Conservation (phyloP, 2,888 invertebrate genomes). For the Latheticus oryzae region DNA sequence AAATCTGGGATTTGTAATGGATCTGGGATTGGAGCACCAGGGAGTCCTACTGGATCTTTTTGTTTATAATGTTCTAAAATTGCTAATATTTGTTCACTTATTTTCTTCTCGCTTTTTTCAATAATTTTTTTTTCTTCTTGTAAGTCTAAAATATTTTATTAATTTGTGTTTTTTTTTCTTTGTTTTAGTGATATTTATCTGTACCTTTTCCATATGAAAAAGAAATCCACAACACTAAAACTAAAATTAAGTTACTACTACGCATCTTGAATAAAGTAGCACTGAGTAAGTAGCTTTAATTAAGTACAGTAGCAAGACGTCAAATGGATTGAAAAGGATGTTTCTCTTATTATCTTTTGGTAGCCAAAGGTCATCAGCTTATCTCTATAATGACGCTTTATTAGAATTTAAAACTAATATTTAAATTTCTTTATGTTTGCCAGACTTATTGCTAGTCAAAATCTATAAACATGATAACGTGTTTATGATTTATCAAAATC, state of each 20-base stretch:
- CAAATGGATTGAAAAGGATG: constrained; percentile 29
- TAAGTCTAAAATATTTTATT: too few species aligned
- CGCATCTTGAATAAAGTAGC: constrained; percentile 25
- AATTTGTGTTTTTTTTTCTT: too few species aligned
- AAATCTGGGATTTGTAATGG: constrained; percentile 83
- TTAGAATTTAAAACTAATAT: constrained; percentile 12
- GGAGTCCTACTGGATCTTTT: constrained; percentile 84
- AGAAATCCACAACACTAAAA: constrained; percentile 10
- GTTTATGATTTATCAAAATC: too few species aligned
- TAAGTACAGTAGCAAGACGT: constrained; percentile 21
- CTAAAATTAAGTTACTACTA: constrained; percentile 11
- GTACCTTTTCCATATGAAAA: too few species aligned
- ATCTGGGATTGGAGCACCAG: constrained; percentile 82
- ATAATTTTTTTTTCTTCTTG: too few species aligned
- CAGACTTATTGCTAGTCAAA: too few species aligned
- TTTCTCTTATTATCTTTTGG: constrained; percentile 29
- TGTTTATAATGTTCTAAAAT: constrained; percentile 85
- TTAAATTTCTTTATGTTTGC: too few species aligned
- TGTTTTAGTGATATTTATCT: too few species aligned
- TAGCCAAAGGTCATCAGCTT: constrained; percentile 40
- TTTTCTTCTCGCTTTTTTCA: constrained; percentile 71
- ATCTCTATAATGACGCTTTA: constrained; percentile 34
- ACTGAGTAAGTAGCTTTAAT: constrained; percentile 29
- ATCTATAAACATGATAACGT: too few species aligned
- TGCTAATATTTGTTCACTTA: constrained; percentile 77